phyloP scores from a whole-genome alignment of 2,888 invertebrate genomes.

The Gortyna flavago region DNA sequence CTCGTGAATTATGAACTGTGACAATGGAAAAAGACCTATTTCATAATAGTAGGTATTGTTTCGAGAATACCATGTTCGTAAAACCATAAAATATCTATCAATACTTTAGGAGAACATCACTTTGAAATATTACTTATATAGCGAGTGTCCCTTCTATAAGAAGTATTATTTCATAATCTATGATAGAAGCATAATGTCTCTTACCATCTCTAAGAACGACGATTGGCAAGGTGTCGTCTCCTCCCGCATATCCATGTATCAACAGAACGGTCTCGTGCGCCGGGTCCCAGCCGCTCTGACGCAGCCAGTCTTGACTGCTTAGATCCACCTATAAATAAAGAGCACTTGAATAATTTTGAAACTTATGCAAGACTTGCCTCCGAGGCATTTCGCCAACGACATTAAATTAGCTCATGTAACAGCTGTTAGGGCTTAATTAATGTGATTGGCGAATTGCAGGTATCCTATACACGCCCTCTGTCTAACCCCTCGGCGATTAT shows the following conservation, averaged over 20 bases:
- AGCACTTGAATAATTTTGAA: background rate
- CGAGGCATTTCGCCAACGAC: too few relatives aligned
- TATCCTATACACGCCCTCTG: background rate
- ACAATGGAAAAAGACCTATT: background rate
- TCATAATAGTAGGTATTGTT: background rate
- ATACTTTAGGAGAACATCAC: too few relatives aligned
- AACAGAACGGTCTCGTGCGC: constrained; percentile 92
- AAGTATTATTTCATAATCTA: background rate
- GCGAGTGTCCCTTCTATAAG: background rate
- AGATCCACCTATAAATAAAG: constrained; percentile 87
- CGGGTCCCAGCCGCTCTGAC: constrained; percentile 92
- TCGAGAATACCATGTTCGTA: too few relatives aligned
- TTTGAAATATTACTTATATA: background rate
- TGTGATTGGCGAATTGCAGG: background rate
- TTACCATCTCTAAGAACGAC: constrained; percentile 92
- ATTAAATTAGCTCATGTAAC: too few relatives aligned
- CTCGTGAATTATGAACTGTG: too few relatives aligned
- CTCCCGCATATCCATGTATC: constrained; percentile 94
- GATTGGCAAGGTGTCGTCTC: constrained; percentile 93
- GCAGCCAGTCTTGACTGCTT: constrained; percentile 92
- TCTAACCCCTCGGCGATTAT: background rate
- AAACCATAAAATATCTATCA: too few relatives aligned
- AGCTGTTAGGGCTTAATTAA: background rate
- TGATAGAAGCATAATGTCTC: background rate
- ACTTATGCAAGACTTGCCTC: too few relatives aligned